Evolutionary conservation across 1,140 invertebrate species (phyloP), one percentile per base, ranked within the genome.

Genomic region (Drosophila bocki): DNA sequence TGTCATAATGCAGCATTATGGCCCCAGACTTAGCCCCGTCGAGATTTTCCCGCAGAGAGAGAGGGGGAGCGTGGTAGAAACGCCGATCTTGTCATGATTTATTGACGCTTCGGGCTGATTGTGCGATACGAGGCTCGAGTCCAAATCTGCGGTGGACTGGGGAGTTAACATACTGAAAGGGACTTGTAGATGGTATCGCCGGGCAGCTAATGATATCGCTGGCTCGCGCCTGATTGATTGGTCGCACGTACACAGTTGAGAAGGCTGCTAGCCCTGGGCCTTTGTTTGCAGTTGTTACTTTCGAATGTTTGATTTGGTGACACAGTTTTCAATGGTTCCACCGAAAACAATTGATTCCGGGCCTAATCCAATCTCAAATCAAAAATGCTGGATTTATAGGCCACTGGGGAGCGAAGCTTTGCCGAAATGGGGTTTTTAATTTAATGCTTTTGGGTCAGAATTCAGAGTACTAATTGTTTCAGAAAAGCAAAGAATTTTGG

Each of bases 221-320:
- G 62, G 61, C 65, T 64, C 60, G 37, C 45, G 67, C 45, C 86
- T 86, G 83, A 86, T 86, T 86, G 83, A 86, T 86, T 86, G 83
- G 83, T 78, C 37, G 48, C 37, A 39, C 45, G 48, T 29, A 44
- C 72, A 51, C 13, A 41, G 33, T 39, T 33, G 44, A 26, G 45
- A 17, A 51, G 47, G 44, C 45, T 19, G 58, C 11, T 22, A 13
- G 64, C 35, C 26, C 2, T 22, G 32, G 35, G 26, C 50, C 80
- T 79, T 82, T 78, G 70, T 67, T 45, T 42, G 17, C 17, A 54
- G 64, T 51, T 50, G 41, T 51, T 48, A 70, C 80, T 83, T 83
- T 83, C 60, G n/a, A 83, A 79, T 76, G 47, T 35, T 67, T 22
- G 61, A 65, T 54, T 79, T 45, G 70, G 64, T 71, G 80, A 83